Evolutionary conservation across 1,140 invertebrate genomes (phyloP), one percentile per base, ranked within the genome.

Genomic region (Antheraea pernyi): DNA sequence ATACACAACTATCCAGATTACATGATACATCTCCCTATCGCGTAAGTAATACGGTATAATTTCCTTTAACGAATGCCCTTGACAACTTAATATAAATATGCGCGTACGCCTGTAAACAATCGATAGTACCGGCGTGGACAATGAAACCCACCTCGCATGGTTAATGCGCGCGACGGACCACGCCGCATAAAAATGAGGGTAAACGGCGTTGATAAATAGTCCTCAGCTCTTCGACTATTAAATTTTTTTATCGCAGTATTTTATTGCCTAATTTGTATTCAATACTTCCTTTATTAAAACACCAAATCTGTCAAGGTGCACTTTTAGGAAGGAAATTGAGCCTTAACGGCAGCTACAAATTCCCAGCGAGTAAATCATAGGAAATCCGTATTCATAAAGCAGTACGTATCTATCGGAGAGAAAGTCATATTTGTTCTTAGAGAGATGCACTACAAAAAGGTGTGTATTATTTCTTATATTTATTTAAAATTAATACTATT

Each of bases 181-280:
- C 70, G 68, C 77, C 73, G 89, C 87, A 91, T 91, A 76, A 72
- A 72, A 84, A 91, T 90, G 86, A 91, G 86, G 71, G 77, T 75
- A 65, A 68, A 78, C 72, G 74, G 67, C 72, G 74, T 78, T 77
- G 80, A 39, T 68, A 73, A 80, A 75, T 77, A 77, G 65, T 75
- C 67, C 76, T 77, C 80, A 84, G 78, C 78, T 78, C 71, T 73
- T 76, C 70, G 70, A 81, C 78, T 81, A 88, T 86, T 80, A 87
- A 83, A 81, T 79, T 83, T 82, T 83, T 90, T 79, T 78, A 74
- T 79, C 80, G 71, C 74, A 70, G 67, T 78, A 72, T 72, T 85
- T 85, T 88, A 88, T 83, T 81, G 71, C 76, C 80, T 82, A 69
- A 87, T 90, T 86, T 83, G 81, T 91, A 89, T 89, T 86, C 86